Conservation (phyloP, 2,888 invertebrate genomes). For the Adelognathus sp. region DNA sequence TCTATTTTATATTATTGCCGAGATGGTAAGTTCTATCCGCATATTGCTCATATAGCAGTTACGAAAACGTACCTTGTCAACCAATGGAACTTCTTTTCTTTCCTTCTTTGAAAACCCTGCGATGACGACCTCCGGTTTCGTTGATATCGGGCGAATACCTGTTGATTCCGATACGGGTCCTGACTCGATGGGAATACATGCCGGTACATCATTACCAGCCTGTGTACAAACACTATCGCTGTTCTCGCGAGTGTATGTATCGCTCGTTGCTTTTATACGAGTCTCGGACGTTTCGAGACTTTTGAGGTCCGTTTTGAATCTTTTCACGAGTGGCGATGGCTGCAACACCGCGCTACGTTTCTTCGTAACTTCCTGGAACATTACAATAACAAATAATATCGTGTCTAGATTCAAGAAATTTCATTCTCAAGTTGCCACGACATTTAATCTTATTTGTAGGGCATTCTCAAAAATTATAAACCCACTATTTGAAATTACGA, state of each 20-base stretch:
- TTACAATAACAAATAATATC: no score
- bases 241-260: no score
- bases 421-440: no score
- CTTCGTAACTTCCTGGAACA: no score
- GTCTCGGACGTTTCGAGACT: not conserved
- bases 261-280: no score
- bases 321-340: not conserved
- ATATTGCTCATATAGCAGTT: not conserved
- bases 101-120: not conserved
- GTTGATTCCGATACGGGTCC: not conserved
- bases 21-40: not conserved
- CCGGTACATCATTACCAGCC: not conserved
- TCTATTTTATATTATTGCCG: not conserved
- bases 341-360: not conserved
- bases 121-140: not conserved
- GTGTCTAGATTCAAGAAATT: no score
- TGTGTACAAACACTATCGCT: not conserved
- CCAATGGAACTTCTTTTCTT: not conserved
- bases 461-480: no score
- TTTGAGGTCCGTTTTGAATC: not conserved
- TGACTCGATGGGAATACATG: not conserved
- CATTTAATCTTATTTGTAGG: no score
- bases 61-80: not conserved
- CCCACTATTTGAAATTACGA: no score
- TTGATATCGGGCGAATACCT: not conserved